Percentiles rank a stretch among this genome's conserved stretches.
Evolutionary conservation across 2,888 invertebrate genomes (phyloP).

Genomic region (Helleia helle): DNA sequence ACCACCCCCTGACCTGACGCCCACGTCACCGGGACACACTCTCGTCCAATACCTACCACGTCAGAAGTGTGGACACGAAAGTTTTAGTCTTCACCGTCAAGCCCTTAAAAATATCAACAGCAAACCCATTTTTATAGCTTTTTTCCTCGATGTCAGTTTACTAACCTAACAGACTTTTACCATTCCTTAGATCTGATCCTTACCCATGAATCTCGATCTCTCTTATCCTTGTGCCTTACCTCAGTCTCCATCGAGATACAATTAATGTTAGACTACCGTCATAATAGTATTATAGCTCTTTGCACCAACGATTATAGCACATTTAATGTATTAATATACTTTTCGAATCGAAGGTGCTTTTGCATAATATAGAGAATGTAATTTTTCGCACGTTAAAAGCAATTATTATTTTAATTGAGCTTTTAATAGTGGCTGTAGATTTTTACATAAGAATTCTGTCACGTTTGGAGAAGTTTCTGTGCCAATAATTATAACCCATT

Average conservation of each 20-base stretch:
- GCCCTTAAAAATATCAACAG: too few relatives aligned
- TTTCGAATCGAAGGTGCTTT: not conserved
- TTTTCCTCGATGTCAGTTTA: too few relatives aligned
- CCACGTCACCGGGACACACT: not conserved
- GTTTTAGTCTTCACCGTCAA: too few relatives aligned
- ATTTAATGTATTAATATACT: too few relatives aligned
- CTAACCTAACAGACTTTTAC: too few relatives aligned
- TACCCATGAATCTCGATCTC: conserved; percentile 4
- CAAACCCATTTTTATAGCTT: too few relatives aligned
- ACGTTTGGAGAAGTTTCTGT: too few relatives aligned
- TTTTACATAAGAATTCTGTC: too few relatives aligned
- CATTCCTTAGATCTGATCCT: too few relatives aligned
- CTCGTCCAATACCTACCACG: not conserved
- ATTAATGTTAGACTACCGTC: not conserved
- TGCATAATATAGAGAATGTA: not conserved
- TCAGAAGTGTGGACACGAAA: not conserved
- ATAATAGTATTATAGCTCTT: not conserved
- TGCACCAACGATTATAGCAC: not conserved
- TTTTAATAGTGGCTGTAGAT: too few relatives aligned
- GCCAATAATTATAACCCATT: too few relatives aligned
- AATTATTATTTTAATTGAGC: too few relatives aligned
- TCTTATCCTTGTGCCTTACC: conserved; percentile 32
- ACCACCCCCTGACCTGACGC: conserved; percentile 27
- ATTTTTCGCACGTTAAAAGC: not conserved
- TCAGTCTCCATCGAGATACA: not conserved